Percentiles rank a stretch among this genome's conserved stretches.
Evolutionary conservation across 2,888 invertebrate genomes (phyloP).

Genomic region (Xylophagus ater): DNA sequence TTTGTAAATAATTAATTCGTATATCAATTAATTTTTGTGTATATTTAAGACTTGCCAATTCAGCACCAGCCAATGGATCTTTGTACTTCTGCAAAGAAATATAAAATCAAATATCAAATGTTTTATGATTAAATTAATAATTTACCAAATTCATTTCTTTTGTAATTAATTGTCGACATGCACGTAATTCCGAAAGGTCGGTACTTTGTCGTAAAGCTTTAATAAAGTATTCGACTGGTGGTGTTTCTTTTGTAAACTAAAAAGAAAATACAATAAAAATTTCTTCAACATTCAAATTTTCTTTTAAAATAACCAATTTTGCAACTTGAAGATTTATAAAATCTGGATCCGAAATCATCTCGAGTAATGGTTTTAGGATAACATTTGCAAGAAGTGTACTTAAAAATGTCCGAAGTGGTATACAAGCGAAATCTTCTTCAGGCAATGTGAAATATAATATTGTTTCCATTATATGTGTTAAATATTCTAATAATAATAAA

Average conservation of each 20-base stretch:
- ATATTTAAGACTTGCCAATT: slow-evolving; percentile 21
- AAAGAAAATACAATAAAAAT: background rate
- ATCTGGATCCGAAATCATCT: slow-evolving; percentile 21
- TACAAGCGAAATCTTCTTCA: slow-evolving; percentile 21
- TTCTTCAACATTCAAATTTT: background rate
- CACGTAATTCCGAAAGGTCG: slow-evolving; percentile 20
- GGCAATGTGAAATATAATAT: slow-evolving; percentile 21
- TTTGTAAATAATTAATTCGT: slow-evolving; percentile 21
- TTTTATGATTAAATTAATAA: slow-evolving; percentile 1
- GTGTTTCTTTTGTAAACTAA: slow-evolving; percentile 20
- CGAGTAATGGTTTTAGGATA: slow-evolving; percentile 19
- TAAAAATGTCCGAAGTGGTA: slow-evolving; percentile 20
- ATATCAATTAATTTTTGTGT: slow-evolving; percentile 22
- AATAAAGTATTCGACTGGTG: slow-evolving; percentile 20
- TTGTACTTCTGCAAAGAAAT: slow-evolving; percentile 18
- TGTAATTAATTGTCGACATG: slow-evolving; percentile 21
- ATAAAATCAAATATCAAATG: background rate
- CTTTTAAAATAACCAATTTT: slow-evolving; percentile 12
- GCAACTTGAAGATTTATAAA: slow-evolving; percentile 22
- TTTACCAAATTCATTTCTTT: slow-evolving; percentile 21
- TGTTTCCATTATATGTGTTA: slow-evolving; percentile 20
- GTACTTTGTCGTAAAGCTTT: slow-evolving; percentile 20
- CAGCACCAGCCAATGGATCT: slow-evolving; percentile 16
- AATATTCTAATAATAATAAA: slow-evolving; percentile 15
- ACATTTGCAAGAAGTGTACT: slow-evolving; percentile 21